Evolutionary conservation across 2,888 invertebrate genomes (phyloP).

Genomic region (Hypselothyrea guttata): DNA sequence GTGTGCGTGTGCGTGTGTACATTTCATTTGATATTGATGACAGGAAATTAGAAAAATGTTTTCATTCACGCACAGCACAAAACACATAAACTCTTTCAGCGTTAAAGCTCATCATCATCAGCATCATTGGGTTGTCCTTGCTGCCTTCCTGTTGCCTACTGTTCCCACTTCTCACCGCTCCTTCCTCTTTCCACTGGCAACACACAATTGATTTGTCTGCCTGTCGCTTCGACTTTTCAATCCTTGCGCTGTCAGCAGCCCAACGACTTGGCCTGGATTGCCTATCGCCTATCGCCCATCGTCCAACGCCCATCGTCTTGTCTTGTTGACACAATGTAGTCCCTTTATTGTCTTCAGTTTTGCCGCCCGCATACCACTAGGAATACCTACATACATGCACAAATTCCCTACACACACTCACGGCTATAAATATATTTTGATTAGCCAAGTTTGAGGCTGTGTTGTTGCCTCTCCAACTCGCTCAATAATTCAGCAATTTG

Average conservation of each 20-base stretch:
- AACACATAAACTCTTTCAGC: constrained; percentile 5
- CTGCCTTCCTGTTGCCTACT: constrained; percentile 23
- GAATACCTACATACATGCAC: not conserved
- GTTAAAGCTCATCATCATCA: constrained; percentile 15
- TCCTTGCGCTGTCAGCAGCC: constrained; percentile 45
- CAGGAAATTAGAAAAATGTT: constrained; percentile 78
- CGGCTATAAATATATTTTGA: constrained; percentile 43
- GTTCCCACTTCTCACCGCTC: too few species aligned
- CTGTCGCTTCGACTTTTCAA: constrained; percentile 46
- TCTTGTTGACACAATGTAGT: constrained; percentile 40
- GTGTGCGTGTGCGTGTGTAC: constrained; percentile 24
- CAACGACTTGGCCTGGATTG: not conserved
- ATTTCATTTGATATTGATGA: constrained; percentile 77
- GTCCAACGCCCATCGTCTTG: constrained; percentile 11
- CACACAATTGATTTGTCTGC: constrained; percentile 56
- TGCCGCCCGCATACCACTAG: constrained; percentile 1
- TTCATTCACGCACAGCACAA: constrained; percentile 51
- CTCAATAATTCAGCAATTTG: constrained; percentile 70
- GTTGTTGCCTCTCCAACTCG: not conserved
- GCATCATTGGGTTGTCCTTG: constrained; percentile 24
- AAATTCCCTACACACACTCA: constrained; percentile 15
- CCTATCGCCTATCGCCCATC: not conserved
- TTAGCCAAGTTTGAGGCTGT: constrained; percentile 49
- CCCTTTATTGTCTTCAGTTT: constrained; percentile 42
- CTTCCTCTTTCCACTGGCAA: too few species aligned